A percentile compares a stretch with the other conserved stretches of the same genome.
phyloP scores from a whole-genome alignment of 30 jellyfish, hydroid and myxozoan species.

The Pelagia noctiluca region DNA sequence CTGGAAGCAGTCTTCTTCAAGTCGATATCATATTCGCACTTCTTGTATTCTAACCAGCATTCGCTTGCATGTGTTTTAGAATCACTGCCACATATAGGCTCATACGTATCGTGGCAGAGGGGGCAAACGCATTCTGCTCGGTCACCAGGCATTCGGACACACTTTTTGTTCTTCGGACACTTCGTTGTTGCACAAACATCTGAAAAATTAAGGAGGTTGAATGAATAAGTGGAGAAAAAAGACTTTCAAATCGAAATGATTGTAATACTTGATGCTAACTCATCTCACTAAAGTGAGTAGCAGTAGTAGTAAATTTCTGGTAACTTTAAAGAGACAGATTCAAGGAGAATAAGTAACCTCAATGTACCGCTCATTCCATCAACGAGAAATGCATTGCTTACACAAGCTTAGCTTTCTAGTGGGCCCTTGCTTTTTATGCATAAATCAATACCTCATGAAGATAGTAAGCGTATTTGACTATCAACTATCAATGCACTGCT shows the following conservation, averaged over 20 bases:
- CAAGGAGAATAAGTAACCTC: no score
- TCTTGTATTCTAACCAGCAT: constrained; percentile 73
- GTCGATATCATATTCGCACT: constrained; percentile 58
- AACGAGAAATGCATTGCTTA: no score
- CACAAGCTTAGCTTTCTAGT: no score
- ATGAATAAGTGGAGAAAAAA: not conserved
- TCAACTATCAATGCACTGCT: no score
- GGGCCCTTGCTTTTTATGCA: no score
- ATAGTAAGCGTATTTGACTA: no score
- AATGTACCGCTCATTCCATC: no score
- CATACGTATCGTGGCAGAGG: constrained; percentile 69
- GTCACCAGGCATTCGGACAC: constrained; percentile 74
- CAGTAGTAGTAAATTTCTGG: no score
- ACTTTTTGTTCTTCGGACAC: constrained; percentile 62
- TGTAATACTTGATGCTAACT: no score
- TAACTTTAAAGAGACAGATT: no score
- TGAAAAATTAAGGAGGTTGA: constrained; percentile 11
- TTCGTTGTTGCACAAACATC: constrained; percentile 63
- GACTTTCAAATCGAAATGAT: not conserved
- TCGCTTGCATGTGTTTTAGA: constrained; percentile 79
- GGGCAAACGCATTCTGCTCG: constrained; percentile 87
- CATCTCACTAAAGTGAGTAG: no score
- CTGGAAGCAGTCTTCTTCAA: constrained; percentile 15
- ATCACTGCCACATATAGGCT: constrained; percentile 89
- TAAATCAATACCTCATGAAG: no score